phyloP scores from a whole-genome alignment of 2,113 vertebrate species.

The Ailuropoda melanoleuca region DNA sequence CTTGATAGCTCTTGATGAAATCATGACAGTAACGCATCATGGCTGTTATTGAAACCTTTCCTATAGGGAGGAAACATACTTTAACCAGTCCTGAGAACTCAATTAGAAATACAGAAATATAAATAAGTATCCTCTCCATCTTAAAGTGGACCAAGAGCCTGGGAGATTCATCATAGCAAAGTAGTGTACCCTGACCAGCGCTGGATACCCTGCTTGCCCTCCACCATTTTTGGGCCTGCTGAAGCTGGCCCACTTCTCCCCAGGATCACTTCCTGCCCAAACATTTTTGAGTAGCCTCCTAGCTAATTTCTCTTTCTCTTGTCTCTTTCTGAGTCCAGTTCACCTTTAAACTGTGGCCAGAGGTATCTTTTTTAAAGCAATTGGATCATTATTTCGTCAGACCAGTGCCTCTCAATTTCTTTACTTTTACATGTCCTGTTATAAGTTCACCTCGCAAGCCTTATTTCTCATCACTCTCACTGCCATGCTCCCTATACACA shows the following conservation, averaged over 20 bases:
- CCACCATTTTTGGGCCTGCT: accelerated
- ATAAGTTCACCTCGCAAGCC: not conserved
- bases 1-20: constrained; percentile 78
- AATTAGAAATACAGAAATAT: not conserved
- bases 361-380: not conserved
- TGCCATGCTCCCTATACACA: not conserved
- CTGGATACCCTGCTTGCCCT: not conserved
- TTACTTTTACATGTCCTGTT: not conserved
- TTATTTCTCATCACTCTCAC: not conserved
- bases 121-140: not conserved
- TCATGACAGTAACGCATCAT: constrained; percentile 61
- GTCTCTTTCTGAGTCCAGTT: not conserved
- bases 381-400: not conserved
- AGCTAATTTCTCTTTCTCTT: not conserved
- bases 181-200: accelerated
- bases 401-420: not conserved
- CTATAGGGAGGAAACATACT: not conserved
- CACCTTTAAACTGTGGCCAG: not conserved
- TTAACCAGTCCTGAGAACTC: not conserved
- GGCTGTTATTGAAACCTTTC: constrained; percentile 62
- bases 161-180: not conserved
- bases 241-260: not conserved
- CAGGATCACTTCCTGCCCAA: not conserved
- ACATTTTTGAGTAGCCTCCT: not conserved
- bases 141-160: not conserved